Evolutionary conservation across 2,113 vertebrate genomes (phyloP), one percentile per base, ranked within the genome.

Genomic region (Leuciscus idus): DNA sequence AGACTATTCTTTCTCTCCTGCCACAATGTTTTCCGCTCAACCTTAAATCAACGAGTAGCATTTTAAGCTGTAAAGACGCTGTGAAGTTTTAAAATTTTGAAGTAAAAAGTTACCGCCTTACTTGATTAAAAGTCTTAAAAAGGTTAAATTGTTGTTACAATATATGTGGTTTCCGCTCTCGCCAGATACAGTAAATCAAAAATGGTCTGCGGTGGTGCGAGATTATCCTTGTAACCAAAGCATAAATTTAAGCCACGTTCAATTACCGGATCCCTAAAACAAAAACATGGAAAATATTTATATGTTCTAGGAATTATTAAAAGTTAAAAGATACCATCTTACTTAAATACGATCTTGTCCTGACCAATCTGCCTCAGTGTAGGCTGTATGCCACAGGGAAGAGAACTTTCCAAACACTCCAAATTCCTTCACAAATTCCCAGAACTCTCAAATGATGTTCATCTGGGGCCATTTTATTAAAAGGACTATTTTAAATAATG

Each of bases 11-110:
- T 91, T 90, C 85, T 84, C 89, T 89, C 50, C 72, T 90, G 28
- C 85, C 74, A 87, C 89, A 89, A 86, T 84, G 90, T 93, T 93
- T 94, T 92, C 92, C 91, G 80, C 91, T 89, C 77, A 92, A 90
- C 89, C 87, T 83, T 28, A 62, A 64, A 43, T 15, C 70, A 55
- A 36, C 6, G 1, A 66, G 26, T 30, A 66, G 59, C n/a, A 21
- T 21, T 68, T 48, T 36, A 82, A 70, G 48, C 28, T 78, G 28
- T 36, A 19, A 84, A 48, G 11, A 83, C 59, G 55, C 26, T 28
- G 73, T 64, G n/a, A 57, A 30, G 36, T 50, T 86, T 64, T 59
- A 21, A 30, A 6, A 11, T 36, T n/a, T 83, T 6, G 57, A 17
- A 33, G 50, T 55, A 55, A 48, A 86, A 46, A 17, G 21, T 30